Evolutionary conservation across 2,797 vertebrate species (phyloP).

Genomic region (Pipistrellus pipistrellus): DNA sequence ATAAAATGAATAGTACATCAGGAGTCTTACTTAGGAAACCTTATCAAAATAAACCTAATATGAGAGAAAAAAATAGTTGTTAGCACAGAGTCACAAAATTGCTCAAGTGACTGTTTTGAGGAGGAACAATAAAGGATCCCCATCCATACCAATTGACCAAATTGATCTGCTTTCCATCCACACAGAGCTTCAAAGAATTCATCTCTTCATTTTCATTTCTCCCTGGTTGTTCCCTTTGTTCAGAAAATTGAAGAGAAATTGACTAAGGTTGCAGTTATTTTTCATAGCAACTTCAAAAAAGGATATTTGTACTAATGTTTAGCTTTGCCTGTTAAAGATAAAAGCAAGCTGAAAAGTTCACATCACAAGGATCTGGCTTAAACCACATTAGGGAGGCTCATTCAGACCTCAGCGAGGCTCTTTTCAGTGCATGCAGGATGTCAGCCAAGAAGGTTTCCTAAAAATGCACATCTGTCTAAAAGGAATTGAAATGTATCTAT

Average conservation of each 20-base stretch:
- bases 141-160: not conserved
- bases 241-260: not conserved
- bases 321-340: conserved; percentile 17
- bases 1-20: not conserved
- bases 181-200: not conserved
- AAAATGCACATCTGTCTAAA: not conserved
- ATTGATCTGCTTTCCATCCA: not conserved
- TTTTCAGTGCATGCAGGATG: not conserved
- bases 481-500: not conserved
- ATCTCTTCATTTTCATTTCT: not conserved
- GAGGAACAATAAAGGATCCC: not conserved
- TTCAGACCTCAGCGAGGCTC: not conserved
- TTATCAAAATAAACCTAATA: not conserved
- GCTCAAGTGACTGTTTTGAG: not conserved
- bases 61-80: not conserved
- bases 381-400: not conserved
- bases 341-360: not conserved
- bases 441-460: not conserved
- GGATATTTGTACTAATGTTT: not conserved
- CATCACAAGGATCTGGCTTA: not conserved
- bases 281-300: not conserved
- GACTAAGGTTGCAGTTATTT: not conserved
- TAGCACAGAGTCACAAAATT: not conserved
- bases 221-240: not conserved
- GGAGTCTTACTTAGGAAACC: not conserved